Base-by-base conservation (phyloP, 2,888 invertebrate genomes). In the Ischnura elegans region DNA sequence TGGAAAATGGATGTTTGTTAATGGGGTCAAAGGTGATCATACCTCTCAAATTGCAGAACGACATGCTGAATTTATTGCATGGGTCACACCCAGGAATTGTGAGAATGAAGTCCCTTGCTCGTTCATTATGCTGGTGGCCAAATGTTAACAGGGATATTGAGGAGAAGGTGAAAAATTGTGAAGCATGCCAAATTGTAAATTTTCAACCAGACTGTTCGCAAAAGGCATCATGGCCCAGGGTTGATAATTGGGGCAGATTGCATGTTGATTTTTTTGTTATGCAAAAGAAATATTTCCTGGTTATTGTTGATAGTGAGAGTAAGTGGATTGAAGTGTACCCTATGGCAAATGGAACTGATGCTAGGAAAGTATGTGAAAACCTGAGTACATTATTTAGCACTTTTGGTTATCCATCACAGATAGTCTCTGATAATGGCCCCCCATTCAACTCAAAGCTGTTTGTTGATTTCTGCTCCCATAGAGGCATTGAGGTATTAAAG, bases 81-180 rank as follows among this genome's bases (percentile, higher is more conserved):
- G n/a, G n/a, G n/a, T n/a, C n/a, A n/a, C n/a, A n/a, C n/a, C n/a
- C n/a, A n/a, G n/a, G n/a, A n/a, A n/a, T n/a, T n/a, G n/a, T n/a
- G n/a, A n/a, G n/a, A n/a, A n/a, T n/a, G n/a, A n/a, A n/a, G 47
- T 47, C 47, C 16, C 47, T 47, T 47, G 47, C 47, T 47, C 47
- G 47, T 47, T 47, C 47, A 16, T 47, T 47, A 47, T 47, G 47
- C 47, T 47, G 47, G 47, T 47, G 47, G 47, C 47, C 47, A 47
- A 47, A n/a, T n/a, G n/a, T n/a, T n/a, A n/a, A n/a, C n/a, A n/a
- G n/a, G n/a, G n/a, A n/a, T n/a, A n/a, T n/a, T n/a, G n/a, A n/a
- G n/a, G n/a, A n/a, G n/a, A n/a, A n/a, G n/a, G n/a, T n/a, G n/a
- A 55, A 55, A 55, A 55, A 55, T 55, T 55, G 55, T 55, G 55